Evolutionary conservation across 1,140 invertebrate genomes (phyloP), one percentile per base, ranked within the genome.

Genomic region (Mylabris phalerata): DNA sequence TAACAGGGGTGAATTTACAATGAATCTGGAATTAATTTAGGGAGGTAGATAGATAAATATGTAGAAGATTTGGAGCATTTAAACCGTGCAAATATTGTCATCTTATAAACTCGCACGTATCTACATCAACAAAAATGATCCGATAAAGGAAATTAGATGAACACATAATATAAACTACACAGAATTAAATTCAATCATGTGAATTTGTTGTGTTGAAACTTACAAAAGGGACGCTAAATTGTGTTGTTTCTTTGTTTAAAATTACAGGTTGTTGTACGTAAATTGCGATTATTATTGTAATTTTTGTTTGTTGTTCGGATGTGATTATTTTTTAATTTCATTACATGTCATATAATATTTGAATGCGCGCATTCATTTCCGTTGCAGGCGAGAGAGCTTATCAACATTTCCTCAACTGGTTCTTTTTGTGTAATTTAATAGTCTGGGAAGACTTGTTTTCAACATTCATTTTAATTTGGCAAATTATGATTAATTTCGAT

Each of bases 11-110:
- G 51, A 59, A 32, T 52, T 52, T 45, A 54, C 49, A 51, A 46
- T 43, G 57, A 59, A 59, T 59, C 48, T 49, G 50, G 52, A 52
- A 59, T 59, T 59, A 59, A 59, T 59, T 59, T 59, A 52, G 57
- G 48, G 57, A 19, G 19, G 1, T 19, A 19, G 19, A 19, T 19
- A 19, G 19, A 19, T 19, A 19, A 19, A 19, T 32, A 32, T 1
- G 7, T 50, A 54, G 57, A 59, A 59, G 57, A 59, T 44, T 50
- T 32, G 32, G 44, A 59, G 52, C 57, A 25, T 50, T 59, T 59
- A 52, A 59, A 51, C 50, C 48, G 40, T 52, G 50, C 40, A 24
- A 52, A 32, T 32, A 4, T 4, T 32, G 50, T 38, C 50, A 7
- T 5, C 32, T 32, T 32, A 7, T 32, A 32, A 4, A 32, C 32